phyloP scores from a whole-genome alignment of 2,797 vertebrate species.

The Rhinoraja longicauda region DNA sequence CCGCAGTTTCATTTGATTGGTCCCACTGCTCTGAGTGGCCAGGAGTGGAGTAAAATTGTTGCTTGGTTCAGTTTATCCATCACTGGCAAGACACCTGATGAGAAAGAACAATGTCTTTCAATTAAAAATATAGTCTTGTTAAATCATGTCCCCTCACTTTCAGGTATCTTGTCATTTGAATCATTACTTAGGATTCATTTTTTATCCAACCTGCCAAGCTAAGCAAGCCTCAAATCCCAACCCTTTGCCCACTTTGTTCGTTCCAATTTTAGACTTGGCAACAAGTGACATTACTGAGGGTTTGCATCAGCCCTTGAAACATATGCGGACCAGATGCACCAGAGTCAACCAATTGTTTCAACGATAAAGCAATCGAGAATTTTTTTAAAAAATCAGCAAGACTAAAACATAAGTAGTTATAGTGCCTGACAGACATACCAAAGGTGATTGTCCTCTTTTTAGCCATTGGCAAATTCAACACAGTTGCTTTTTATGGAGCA shows the following conservation, averaged over 20 bases:
- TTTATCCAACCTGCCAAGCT: neutral
- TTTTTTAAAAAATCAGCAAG: too few species aligned
- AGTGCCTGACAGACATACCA: neutral
- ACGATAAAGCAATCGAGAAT: neutral
- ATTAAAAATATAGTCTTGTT: neutral
- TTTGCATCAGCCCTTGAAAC: constrained; percentile 1
- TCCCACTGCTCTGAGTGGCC: neutral
- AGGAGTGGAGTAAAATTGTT: neutral
- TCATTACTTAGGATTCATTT: neutral
- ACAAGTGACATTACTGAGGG: neutral
- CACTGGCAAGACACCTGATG: neutral
- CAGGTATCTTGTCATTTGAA: neutral
- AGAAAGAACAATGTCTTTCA: neutral
- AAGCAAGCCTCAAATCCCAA: neutral
- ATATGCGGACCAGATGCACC: neutral
- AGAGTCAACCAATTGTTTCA: neutral
- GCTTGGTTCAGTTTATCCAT: neutral
- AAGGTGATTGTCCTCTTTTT: neutral
- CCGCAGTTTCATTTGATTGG: neutral
- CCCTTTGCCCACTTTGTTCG: neutral
- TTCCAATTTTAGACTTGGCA: constrained; percentile 10
- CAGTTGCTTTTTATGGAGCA: neutral
- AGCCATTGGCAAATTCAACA: neutral
- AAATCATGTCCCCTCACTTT: neutral
- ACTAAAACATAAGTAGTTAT: neutral